Percentiles rank a stretch among this genome's conserved stretches.
Evolutionary conservation across 2,888 invertebrate genomes (phyloP).

Genomic region (Ophion slaviceki): DNA sequence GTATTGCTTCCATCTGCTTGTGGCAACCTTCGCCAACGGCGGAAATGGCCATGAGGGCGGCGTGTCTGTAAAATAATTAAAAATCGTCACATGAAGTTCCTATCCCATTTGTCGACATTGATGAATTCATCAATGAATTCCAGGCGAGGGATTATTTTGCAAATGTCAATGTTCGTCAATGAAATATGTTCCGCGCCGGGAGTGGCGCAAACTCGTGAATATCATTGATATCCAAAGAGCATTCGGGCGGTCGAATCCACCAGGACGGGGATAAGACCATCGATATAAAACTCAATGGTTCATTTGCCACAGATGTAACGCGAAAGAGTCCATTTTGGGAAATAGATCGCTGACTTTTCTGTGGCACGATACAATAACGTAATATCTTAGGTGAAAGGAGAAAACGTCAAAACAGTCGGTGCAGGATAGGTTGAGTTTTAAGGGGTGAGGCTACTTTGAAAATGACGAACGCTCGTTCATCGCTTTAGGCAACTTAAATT

Average conservation of each 20-base stretch:
- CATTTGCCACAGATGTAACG: conserved; percentile 80
- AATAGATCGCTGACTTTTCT: conserved; percentile 77
- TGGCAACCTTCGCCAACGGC: conserved; percentile 99
- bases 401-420: not conserved
- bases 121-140: not conserved
- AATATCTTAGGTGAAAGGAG: not conserved
- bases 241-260: conserved; percentile 69
- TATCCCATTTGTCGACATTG: not conserved
- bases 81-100: not conserved
- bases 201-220: conserved; percentile 30
- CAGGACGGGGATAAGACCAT: conserved; percentile 63
- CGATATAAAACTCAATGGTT: conserved; percentile 68
- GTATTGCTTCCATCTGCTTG: conserved; percentile 97
- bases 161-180: conserved; percentile 47
- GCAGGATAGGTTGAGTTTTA: no score
- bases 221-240: conserved; percentile 51
- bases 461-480: no score
- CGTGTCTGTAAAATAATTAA: conserved; percentile 86
- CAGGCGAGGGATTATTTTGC: not conserved
- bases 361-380: conserved; percentile 67
- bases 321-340: conserved; percentile 69
- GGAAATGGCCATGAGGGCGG: conserved; percentile 99
- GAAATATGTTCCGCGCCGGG: conserved; percentile 22
- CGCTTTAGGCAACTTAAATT: no score
- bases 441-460: no score